Conservation (phyloP, 35 echinoderm and acorn worm species). For the Strongylocentrotus purpuratus region DNA sequence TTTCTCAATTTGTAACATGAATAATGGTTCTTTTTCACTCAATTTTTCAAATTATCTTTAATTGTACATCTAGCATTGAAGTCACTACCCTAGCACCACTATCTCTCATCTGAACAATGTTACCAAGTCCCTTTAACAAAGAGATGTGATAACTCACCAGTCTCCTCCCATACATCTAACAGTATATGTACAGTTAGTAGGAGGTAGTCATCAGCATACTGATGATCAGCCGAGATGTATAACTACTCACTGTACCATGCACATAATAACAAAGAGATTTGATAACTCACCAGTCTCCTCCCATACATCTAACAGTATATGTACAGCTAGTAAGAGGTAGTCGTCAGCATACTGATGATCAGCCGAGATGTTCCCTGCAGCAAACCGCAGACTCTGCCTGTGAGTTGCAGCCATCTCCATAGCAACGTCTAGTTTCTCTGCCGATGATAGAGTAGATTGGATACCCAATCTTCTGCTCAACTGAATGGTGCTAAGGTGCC, state of each 20-base stretch:
- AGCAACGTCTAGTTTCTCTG: conserved; percentile 68
- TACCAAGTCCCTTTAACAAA: no score
- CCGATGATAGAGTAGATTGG: conserved; percentile 64
- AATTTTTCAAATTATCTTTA: no score
- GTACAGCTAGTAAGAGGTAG: conserved; percentile 91
- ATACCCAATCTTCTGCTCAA: conserved; percentile 74
- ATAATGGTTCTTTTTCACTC: no score
- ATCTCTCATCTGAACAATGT: no score
- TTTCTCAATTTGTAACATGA: no score
- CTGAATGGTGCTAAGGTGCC: conserved; percentile 80
- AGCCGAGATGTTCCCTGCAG: conserved; percentile 55
- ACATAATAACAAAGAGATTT: not conserved
- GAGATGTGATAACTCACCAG: conserved; percentile 58
- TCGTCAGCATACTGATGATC: conserved; percentile 90
- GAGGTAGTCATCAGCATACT: conserved; percentile 91
- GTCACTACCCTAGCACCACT: no score
- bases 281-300: conserved; percentile 71
- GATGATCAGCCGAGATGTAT: conserved; percentile 65
- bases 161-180: conserved; percentile 83
- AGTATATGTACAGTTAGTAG: conserved; percentile 90
- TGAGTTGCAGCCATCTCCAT: conserved; percentile 68
- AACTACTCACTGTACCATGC: not conserved
- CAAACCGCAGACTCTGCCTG: conserved; percentile 65
- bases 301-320: conserved; percentile 90
- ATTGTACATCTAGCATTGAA: no score